These are phyloP conservation scores for Sebastes hubbsi DNA, from an alignment of 2,797 vertebrate genomes.

Conservation along the genomic window DNA sequence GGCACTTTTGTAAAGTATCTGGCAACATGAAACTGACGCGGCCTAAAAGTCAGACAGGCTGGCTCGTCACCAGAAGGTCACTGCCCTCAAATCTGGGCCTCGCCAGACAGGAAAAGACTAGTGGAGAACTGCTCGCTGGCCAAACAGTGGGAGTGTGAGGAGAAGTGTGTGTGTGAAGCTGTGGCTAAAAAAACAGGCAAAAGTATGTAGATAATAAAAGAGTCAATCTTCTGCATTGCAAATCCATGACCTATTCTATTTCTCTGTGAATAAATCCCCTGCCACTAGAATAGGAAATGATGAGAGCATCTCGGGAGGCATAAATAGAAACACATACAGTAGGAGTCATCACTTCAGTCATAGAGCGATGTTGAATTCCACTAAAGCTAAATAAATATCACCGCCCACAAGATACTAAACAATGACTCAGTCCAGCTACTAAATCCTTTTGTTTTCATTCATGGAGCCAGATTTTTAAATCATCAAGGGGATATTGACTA, in stretches of 20 bases:
- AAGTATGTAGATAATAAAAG: background rate
- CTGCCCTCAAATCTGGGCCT: background rate
- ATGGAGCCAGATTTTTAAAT: background rate
- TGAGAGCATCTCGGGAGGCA: background rate
- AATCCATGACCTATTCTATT: background rate
- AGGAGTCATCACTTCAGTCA: conserved; percentile 7
- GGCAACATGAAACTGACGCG: background rate
- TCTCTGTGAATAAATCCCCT: background rate
- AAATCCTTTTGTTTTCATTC: conserved; percentile 14
- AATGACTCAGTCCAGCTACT: conserved; percentile 14
- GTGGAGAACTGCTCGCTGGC: conserved; percentile 8
- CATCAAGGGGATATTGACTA: background rate
- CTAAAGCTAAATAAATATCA: background rate
- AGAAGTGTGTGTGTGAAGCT: background rate
- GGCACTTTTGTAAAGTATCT: background rate
- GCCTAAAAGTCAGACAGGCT: conserved; percentile 1
- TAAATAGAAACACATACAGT: conserved; percentile 19
- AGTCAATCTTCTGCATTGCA: background rate
- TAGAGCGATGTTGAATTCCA: background rate
- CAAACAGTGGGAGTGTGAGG: background rate
- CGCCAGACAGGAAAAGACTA: conserved; percentile 12
- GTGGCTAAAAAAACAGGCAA: conserved; percentile 1
- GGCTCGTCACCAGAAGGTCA: conserved; percentile 13
- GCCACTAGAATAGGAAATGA: background rate
- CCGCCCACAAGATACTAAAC: background rate